phyloP scores from a whole-genome alignment of 2,888 invertebrate species.

The Germaria angustata region DNA sequence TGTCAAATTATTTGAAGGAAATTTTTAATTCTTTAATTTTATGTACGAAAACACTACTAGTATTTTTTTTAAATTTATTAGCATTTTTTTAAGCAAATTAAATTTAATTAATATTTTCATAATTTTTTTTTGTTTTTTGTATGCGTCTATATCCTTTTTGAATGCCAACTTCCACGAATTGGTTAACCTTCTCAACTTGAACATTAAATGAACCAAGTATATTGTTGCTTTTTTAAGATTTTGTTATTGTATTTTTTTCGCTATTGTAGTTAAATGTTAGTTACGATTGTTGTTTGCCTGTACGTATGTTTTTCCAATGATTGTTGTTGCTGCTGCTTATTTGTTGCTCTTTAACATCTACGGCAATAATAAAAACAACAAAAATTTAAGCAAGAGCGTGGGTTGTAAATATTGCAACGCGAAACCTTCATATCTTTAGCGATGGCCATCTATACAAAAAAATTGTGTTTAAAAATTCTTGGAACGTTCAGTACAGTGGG shows the following conservation, averaged over 20 bases:
- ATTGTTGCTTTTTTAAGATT: conserved; percentile 16
- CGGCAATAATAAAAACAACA: conserved; percentile 4
- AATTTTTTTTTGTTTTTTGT: no score
- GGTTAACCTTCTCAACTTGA: neutral
- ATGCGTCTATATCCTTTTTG: no score
- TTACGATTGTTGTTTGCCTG: conserved; percentile 16
- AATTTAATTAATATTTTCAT: no score
- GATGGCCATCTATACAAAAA: conserved; percentile 27
- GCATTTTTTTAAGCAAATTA: no score
- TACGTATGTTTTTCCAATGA: neutral
- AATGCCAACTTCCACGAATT: neutral
- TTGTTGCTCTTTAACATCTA: conserved; percentile 62
- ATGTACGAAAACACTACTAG: no score
- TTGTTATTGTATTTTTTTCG: neutral
- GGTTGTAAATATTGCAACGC: conserved; percentile 59
- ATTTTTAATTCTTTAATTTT: no score
- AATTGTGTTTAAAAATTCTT: conserved; percentile 29
- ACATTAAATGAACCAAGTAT: conserved; percentile 14
- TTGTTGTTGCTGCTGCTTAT: conserved; percentile 41
- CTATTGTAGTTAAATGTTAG: conserved; percentile 13
- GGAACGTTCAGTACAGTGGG: conserved; percentile 21
- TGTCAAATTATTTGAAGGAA: no score
- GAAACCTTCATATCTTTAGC: conserved; percentile 18
- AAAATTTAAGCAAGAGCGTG: conserved; percentile 56
- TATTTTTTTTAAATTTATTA: no score